Evolutionary conservation across 1,140 invertebrate genomes (phyloP).

Genomic region (Atopsyche davidsoni): DNA sequence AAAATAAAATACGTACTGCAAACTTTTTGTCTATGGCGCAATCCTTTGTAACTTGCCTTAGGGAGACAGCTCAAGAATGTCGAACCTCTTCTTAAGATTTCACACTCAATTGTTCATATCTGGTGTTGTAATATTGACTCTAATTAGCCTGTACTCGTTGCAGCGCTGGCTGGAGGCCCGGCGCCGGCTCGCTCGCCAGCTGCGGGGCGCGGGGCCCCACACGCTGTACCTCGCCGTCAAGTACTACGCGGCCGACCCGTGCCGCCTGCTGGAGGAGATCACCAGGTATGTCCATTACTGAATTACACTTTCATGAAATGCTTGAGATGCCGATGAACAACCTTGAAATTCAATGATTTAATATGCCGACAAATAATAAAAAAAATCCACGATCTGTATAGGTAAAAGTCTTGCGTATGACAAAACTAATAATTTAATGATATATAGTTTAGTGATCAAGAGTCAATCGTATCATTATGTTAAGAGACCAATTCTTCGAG

Average conservation of each 20-base stretch:
- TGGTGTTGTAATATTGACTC: no score
- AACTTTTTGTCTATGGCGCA: no score
- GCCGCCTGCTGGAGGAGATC: slow-evolving; percentile 90
- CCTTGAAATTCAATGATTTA: no score
- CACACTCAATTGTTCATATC: not conserved
- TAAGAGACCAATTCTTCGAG: no score
- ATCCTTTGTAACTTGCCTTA: not conserved
- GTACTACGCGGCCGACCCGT: slow-evolving; percentile 97
- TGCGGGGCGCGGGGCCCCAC: slow-evolving; percentile 71
- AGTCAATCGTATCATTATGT: no score
- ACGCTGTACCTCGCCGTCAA: slow-evolving; percentile 97
- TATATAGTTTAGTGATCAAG: no score
- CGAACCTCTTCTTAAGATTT: not conserved
- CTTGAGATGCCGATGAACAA: no score
- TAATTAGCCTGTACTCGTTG: slow-evolving; percentile 33
- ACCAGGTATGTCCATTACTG: slow-evolving; percentile 66
- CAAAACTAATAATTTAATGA: no score
- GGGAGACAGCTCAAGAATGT: not conserved
- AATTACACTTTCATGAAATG: not conserved
- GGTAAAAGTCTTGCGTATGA: no score
- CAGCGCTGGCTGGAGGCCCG: slow-evolving; percentile 87
- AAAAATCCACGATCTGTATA: no score
- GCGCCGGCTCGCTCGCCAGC: slow-evolving; percentile 75
- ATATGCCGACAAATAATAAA: no score
- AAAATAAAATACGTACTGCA: no score